A percentile compares a stretch with the other conserved stretches of the same genome.
Conservation (phyloP, 2,888 invertebrate genomes). For the Clostera curtula region DNA sequence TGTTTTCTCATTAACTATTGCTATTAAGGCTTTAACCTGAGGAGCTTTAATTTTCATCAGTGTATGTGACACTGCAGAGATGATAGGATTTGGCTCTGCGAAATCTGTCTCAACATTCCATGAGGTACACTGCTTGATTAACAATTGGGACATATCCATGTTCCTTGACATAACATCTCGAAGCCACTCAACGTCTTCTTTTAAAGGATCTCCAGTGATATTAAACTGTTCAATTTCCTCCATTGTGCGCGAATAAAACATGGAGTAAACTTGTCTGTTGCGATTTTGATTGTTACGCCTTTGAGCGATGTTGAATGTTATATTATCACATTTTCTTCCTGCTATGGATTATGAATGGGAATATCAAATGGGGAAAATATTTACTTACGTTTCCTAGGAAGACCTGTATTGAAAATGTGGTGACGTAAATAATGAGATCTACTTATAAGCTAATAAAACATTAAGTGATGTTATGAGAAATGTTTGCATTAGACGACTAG, state of each 20-base stretch:
- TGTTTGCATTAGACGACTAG: too few relatives aligned
- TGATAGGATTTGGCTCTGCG: constrained; percentile 4
- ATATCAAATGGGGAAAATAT: constrained; percentile 2
- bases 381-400: constrained; percentile 44
- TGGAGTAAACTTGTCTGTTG: constrained; percentile 3
- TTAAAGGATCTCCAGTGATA: background rate
- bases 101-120: constrained; percentile 7
- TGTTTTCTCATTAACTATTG: constrained; percentile 7
- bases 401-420: constrained; percentile 41
- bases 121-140: constrained; percentile 10
- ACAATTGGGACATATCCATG: constrained; percentile 5
- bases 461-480: too few relatives aligned
- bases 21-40: constrained; percentile 13
- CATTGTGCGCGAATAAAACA: constrained; percentile 3
- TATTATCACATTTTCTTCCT: constrained; percentile 15
- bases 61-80: constrained; percentile 11
- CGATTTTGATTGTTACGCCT: too few relatives aligned
- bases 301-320: constrained; percentile 2
- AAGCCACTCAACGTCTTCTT: background rate
- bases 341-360: constrained; percentile 7
- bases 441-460: too few relatives aligned
- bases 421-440: background rate
- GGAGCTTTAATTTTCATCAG: constrained; percentile 9
- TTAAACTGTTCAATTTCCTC: constrained; percentile 1
- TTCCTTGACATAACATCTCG: constrained; percentile 6